phyloP scores from a whole-genome alignment of 2,888 invertebrate genomes.

The Tenthredo distinguenda region DNA sequence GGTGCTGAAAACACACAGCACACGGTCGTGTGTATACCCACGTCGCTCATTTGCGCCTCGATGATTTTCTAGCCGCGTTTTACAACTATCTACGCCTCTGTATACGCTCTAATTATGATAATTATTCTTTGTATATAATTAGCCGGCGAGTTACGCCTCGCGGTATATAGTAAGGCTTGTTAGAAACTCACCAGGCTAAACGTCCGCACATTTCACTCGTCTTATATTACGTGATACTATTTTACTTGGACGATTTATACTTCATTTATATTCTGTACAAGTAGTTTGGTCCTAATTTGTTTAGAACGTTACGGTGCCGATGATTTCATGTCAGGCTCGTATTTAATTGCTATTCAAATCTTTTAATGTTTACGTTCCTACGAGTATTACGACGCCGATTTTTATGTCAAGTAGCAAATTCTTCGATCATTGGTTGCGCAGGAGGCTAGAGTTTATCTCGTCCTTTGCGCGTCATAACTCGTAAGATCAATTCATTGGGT shows the following conservation, averaged over 20 bases:
- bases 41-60: background rate
- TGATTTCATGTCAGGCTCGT: background rate
- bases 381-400: background rate
- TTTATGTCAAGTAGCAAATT: background rate
- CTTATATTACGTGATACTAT: background rate
- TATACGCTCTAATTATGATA: conserved; percentile 46
- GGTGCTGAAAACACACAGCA: conserved; percentile 27
- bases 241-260: background rate
- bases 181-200: conserved; percentile 64
- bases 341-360: background rate
- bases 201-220: conserved; percentile 68
- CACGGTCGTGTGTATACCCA: background rate
- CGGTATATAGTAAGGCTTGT: background rate
- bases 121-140: conserved; percentile 26
- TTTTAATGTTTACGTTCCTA: background rate
- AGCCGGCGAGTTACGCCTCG: background rate
- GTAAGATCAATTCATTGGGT: background rate
- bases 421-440: background rate
- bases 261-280: background rate
- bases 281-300: background rate
- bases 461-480: background rate
- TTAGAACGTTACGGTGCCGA: background rate
- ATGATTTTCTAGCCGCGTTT: background rate
- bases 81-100: background rate
- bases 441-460: background rate